These are phyloP conservation scores for Monochamus saltuarius DNA, from an alignment of 1,140 invertebrate species.

Conservation along the genomic window DNA sequence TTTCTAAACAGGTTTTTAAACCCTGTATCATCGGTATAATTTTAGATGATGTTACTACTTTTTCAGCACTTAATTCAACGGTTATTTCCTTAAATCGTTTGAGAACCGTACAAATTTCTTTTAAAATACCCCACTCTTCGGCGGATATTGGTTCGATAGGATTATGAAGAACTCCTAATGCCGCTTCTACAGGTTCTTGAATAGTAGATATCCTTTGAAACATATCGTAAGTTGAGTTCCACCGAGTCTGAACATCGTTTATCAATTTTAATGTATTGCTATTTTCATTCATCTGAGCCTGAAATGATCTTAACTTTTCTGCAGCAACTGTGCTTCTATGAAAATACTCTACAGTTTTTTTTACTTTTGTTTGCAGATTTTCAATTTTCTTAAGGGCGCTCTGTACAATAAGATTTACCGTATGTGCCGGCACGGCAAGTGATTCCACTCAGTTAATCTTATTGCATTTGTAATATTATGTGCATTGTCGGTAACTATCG, in stretches of 20 bases:
- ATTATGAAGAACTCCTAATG: neutral
- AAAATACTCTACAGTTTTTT: conserved; percentile 2
- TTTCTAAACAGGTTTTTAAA: neutral
- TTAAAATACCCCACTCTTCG: conserved; percentile 5
- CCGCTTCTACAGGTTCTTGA: conserved; percentile 4
- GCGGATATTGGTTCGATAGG: neutral
- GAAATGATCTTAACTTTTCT: neutral
- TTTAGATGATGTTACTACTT: too few relatives aligned
- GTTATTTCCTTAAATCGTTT: conserved; percentile 16
- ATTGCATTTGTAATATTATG: too few relatives aligned
- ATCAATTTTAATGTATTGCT: conserved; percentile 19
- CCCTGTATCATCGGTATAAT: too few relatives aligned
- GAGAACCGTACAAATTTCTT: neutral
- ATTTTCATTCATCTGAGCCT: neutral
- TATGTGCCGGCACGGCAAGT: neutral
- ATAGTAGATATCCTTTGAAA: conserved; percentile 11
- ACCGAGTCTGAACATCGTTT: conserved; percentile 13
- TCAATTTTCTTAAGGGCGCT: neutral
- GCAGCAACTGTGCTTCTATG: neutral
- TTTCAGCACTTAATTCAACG: neutral
- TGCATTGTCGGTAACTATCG: too few relatives aligned
- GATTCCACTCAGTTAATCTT: too few relatives aligned
- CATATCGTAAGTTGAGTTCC: conserved; percentile 23
- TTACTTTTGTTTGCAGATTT: neutral
- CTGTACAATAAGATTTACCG: conserved; percentile 1